phyloP scores from a whole-genome alignment of 1,140 invertebrate genomes.

The Agrypnia vestita region DNA sequence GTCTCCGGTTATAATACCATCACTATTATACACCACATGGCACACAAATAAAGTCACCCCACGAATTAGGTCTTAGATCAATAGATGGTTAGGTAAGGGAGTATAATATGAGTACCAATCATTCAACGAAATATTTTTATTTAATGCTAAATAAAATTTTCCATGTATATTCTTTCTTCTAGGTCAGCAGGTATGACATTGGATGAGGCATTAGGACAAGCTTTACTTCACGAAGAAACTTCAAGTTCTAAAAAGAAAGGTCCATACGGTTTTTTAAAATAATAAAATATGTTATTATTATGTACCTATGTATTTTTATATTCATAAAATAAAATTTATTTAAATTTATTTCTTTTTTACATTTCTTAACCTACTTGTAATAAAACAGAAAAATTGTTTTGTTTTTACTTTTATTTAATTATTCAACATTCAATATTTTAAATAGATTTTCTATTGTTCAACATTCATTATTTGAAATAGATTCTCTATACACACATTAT shows the following conservation, averaged over 20 bases:
- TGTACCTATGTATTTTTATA: neutral
- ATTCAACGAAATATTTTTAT: too few relatives aligned
- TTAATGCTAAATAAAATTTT: neutral
- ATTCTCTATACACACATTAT: constrained; percentile 8
- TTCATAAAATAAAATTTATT: too few relatives aligned
- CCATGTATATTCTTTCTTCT: constrained; percentile 56
- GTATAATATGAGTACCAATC: neutral
- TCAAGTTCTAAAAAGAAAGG: constrained; percentile 68
- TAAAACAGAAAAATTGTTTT: too few relatives aligned
- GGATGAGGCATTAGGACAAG: constrained; percentile 73
- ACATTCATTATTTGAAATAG: too few relatives aligned
- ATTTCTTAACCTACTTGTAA: too few relatives aligned
- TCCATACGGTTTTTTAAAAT: constrained; percentile 75
- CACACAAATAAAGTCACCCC: too few relatives aligned
- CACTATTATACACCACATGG: too few relatives aligned
- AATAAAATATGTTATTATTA: constrained; percentile 19
- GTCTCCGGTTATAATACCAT: too few relatives aligned
- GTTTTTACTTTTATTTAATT: constrained; percentile 26
- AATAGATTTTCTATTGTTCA: neutral
- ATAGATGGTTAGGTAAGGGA: too few relatives aligned
- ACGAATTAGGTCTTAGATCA: too few relatives aligned
- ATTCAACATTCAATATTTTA: constrained; percentile 39
- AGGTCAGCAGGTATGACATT: constrained; percentile 71
- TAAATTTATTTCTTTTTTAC: too few relatives aligned
- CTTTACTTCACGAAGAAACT: constrained; percentile 68